Evolutionary conservation across 2,797 vertebrate species (phyloP), one percentile per base, ranked within the genome.

Genomic region (Pseudopleuronectes americanus): DNA sequence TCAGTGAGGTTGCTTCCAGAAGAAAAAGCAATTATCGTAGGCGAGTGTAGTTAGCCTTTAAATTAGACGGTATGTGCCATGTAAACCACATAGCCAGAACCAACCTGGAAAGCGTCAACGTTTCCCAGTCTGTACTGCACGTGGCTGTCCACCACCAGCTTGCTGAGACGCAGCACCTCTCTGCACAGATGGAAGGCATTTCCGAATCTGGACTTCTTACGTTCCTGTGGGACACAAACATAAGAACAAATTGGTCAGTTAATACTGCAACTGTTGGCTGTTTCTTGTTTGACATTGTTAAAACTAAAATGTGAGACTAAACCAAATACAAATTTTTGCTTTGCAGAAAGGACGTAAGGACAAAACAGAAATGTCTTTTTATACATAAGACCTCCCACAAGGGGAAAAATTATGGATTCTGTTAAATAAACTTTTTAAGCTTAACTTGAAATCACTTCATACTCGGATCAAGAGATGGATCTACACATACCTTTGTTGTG

Each of bases 71-170:
- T 1, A 13, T 21, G 2, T 23, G 4, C 2, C 28, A 14, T 22
- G 26, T 17, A 47, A 61, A 61, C 23, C 21, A 0, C 51, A 13
- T 2, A 58, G 28, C 16, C 14, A 14, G 7, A 43, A 72, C 83
- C 45, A 64, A 99, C 98, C 96, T 99, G 98, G 90, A 99, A 99
- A 0, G 98, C 96, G 22, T 99, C 98, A 59, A 99, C 98, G 8
- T 99, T 99, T 75, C 98, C 98, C 84, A 99, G 90, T 38, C 98
- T 95, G 93, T 99, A 99, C 80, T 99, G 98, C 65, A 99, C 98
- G 0, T 99, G 98, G 84, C 98, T 99, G 91, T 99, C 98, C 77
- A 99, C 98, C 87, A 99, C 98, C 85, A 99, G 87, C 87, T 99
- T 99, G 63, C 98, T 99, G 67, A 99, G 93, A 48, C 98, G 95